phyloP scores from a whole-genome alignment of 2,113 vertebrate species.

The Xiphias gladius region DNA sequence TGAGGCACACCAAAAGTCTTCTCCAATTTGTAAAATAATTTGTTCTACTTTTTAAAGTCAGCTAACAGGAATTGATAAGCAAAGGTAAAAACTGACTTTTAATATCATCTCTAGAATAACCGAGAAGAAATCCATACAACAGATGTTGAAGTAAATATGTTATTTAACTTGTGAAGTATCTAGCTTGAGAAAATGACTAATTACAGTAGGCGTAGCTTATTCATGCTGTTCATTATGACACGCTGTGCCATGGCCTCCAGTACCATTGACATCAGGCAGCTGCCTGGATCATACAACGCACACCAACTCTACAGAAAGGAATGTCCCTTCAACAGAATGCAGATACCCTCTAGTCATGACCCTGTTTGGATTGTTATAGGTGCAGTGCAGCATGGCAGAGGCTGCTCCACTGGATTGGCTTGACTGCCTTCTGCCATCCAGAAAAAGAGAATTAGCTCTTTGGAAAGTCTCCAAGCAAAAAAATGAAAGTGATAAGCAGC shows the following conservation, averaged over 20 bases:
- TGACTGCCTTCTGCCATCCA: slow-evolving; percentile 74
- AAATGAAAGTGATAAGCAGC: slow-evolving; percentile 72
- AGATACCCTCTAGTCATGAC: slow-evolving; percentile 75
- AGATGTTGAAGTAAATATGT: slow-evolving; percentile 10
- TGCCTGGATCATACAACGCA: slow-evolving; percentile 58
- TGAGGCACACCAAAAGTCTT: not conserved
- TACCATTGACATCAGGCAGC: slow-evolving; percentile 73
- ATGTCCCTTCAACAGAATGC: slow-evolving; percentile 72
- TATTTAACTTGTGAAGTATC: slow-evolving; percentile 45
- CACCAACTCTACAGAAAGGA: slow-evolving; percentile 54
- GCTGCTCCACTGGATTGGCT: slow-evolving; percentile 68
- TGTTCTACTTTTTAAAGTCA: not conserved
- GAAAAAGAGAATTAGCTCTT: slow-evolving; percentile 72
- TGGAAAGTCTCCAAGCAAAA: slow-evolving; percentile 75
- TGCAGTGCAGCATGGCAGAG: slow-evolving; percentile 78
- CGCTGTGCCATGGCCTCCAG: slow-evolving; percentile 48
- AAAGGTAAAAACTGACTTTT: not conserved
- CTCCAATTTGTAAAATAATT: not conserved
- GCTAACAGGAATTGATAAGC: not conserved
- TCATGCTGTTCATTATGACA: slow-evolving; percentile 54
- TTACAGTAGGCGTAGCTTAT: slow-evolving; percentile 38
- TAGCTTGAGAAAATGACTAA: slow-evolving; percentile 32
- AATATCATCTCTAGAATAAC: not conserved
- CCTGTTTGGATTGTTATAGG: slow-evolving; percentile 76
- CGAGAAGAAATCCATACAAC: slow-evolving; percentile 6